These are phyloP conservation scores for Saxidomus purpurata DNA, from an alignment of 1,140 invertebrate genomes.

Conservation along the genomic window DNA sequence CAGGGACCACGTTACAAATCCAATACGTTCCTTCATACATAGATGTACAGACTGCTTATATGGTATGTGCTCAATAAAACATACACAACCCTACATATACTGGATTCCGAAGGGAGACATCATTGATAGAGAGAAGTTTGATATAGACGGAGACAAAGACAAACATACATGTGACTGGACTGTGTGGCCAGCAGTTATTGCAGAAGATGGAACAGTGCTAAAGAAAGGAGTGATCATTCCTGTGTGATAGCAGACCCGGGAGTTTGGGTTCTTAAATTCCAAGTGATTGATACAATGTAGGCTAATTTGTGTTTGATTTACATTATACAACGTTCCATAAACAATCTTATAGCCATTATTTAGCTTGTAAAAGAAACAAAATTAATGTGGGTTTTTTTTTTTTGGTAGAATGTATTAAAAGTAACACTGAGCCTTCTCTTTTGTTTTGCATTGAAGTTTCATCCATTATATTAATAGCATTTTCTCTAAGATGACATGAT, in stretches of 20 bases:
- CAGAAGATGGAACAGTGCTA: slow-evolving; percentile 2
- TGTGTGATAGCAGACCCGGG: background rate
- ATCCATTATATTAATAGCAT: no score
- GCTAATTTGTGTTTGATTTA: background rate
- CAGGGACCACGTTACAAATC: slow-evolving; percentile 1
- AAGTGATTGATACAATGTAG: background rate
- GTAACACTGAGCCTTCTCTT: no score
- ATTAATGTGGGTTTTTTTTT: no score
- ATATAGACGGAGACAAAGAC: background rate
- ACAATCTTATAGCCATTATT: no score
- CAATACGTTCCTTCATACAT: slow-evolving; percentile 5
- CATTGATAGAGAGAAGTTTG: slow-evolving; percentile 30
- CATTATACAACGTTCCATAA: no score
- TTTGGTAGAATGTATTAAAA: no score
- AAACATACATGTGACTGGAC: slow-evolving; percentile 53
- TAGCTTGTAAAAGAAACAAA: no score
- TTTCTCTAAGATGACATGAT: no score
- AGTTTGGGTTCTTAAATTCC: background rate
- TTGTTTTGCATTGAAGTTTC: no score
- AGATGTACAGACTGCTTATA: background rate
- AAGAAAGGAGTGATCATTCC: slow-evolving; percentile 50
- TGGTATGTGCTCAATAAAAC: background rate
- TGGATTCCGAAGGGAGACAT: slow-evolving; percentile 55
- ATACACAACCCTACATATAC: slow-evolving; percentile 17
- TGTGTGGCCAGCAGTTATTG: slow-evolving; percentile 53